A percentile compares a stretch with the other conserved stretches of the same genome.
Conservation (phyloP, 2,888 invertebrate species). For the Monoplex corrugatus region DNA sequence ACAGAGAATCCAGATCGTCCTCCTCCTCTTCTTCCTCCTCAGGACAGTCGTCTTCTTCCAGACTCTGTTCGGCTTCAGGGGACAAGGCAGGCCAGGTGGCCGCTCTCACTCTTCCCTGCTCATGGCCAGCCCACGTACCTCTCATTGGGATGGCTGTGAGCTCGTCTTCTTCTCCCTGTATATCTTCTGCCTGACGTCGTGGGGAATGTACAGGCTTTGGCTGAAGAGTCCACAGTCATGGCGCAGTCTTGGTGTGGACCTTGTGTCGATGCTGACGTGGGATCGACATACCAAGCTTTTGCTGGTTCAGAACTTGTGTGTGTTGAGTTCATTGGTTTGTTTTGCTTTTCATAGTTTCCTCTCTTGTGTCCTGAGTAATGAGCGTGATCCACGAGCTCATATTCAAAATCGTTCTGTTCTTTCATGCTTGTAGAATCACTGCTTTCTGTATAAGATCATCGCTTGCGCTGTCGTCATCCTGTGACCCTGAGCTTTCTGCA, state of each 20-base stretch:
- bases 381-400: neutral
- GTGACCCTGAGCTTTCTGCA: neutral
- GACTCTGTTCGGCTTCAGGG: neutral
- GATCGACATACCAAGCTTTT: neutral
- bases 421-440: neutral
- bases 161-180: neutral
- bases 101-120: conserved; percentile 18
- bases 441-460: neutral
- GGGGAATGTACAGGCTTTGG: neutral
- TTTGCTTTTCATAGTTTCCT: neutral
- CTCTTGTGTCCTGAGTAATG: neutral
- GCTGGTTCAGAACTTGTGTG: neutral
- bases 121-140: conserved; percentile 20
- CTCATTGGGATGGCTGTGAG: neutral
- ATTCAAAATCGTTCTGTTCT: neutral
- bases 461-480: neutral
- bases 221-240: neutral
- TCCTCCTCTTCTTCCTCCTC: neutral
- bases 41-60: neutral
- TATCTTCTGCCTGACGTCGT: neutral
- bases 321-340: neutral
- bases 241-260: neutral
- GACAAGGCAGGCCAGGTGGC: conserved; percentile 25
- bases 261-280: neutral
- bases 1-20: conserved; percentile 20